Conservation (phyloP, 2,113 vertebrate species). For the Corythornis cristatus region DNA sequence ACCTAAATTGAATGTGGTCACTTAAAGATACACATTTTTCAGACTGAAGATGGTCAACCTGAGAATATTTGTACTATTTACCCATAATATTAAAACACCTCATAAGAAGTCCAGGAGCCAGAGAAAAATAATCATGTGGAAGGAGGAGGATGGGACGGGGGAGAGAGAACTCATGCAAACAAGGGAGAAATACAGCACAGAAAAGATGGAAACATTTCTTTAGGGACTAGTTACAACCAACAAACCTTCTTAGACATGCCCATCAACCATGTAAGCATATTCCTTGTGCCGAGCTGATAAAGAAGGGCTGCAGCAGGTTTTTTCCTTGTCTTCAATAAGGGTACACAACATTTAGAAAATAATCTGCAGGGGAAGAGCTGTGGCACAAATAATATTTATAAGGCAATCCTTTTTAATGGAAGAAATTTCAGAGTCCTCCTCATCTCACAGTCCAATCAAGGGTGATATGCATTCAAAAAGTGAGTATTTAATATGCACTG, state of each 20-base stretch:
- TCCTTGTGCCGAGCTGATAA: slow-evolving; percentile 73
- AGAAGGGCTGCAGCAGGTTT: slow-evolving; percentile 47
- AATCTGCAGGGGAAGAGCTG: slow-evolving; percentile 57
- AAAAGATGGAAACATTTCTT: slow-evolving; percentile 66
- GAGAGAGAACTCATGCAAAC: slow-evolving; percentile 1
- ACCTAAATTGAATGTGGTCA: neutral
- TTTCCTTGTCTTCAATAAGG: slow-evolving; percentile 48
- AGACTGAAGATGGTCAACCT: neutral
- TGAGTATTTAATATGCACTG: slow-evolving; percentile 56
- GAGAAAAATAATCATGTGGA: neutral
- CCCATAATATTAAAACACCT: neutral
- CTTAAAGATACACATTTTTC: neutral
- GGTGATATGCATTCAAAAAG: slow-evolving; percentile 56
- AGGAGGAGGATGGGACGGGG: neutral
- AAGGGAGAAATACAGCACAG: slow-evolving; percentile 3
- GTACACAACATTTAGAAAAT: slow-evolving; percentile 66
- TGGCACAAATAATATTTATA: slow-evolving; percentile 64
- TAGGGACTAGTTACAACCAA: slow-evolving; percentile 68
- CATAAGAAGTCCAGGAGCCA: neutral
- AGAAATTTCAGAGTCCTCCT: slow-evolving; percentile 46
- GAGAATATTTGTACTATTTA: neutral
- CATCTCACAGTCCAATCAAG: slow-evolving; percentile 69
- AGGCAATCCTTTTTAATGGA: slow-evolving; percentile 47
- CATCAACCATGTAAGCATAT: slow-evolving; percentile 74
- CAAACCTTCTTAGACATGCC: slow-evolving; percentile 74